These are phyloP conservation scores for Dasyornis broadbenti DNA, from an alignment of 2,113 vertebrate species.

Conservation along the genomic window DNA sequence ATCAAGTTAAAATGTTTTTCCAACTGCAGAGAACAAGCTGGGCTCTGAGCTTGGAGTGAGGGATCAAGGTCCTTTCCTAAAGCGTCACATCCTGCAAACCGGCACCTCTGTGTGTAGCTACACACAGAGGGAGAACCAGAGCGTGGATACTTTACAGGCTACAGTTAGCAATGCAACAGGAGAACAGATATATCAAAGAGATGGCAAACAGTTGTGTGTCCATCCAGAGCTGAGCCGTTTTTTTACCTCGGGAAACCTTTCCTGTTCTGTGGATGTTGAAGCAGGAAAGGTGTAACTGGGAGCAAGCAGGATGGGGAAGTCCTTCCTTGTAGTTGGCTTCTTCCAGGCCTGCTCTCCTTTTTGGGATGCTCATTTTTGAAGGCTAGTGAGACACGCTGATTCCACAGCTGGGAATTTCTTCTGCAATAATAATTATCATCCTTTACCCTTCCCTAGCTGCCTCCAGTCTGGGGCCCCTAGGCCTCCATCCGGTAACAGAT, in stretches of 20 bases:
- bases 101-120: neutral
- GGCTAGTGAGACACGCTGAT: neutral
- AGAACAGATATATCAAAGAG: neutral
- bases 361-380: neutral
- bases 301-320: neutral
- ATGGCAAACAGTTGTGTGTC: neutral
- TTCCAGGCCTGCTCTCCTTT: neutral
- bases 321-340: neutral
- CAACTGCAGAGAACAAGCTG: neutral
- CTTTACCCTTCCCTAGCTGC: neutral
- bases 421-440: neutral
- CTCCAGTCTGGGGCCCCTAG: accelerated
- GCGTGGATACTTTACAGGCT: neutral
- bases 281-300: neutral
- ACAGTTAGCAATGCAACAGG: neutral
- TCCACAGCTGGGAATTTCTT: neutral
- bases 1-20: neutral
- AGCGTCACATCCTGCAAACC: neutral
- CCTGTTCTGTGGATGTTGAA: neutral
- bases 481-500: neutral
- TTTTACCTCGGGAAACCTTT: neutral
- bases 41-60: neutral
- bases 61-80: neutral
- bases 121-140: neutral
- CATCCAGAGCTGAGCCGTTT: neutral